These are phyloP conservation scores for Eurois occulta DNA, from an alignment of 2,888 invertebrate species.

Conservation along the genomic window DNA sequence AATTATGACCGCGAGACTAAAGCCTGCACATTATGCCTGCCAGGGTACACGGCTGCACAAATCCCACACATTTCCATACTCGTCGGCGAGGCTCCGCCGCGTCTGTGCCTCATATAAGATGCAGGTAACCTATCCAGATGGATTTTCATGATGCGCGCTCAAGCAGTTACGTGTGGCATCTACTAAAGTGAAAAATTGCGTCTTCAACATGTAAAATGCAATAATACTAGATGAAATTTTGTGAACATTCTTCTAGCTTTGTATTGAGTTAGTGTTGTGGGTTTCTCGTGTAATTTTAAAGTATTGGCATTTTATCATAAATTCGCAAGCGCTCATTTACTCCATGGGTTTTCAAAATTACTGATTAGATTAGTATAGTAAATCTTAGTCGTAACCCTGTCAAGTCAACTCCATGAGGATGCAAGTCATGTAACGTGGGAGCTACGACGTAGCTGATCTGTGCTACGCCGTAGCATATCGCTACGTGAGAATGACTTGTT, in stretches of 20 bases:
- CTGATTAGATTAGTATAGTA: not conserved
- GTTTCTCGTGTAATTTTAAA: not conserved
- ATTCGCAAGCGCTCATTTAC: not conserved
- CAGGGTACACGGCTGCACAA: conserved; percentile 30
- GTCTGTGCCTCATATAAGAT: conserved; percentile 39
- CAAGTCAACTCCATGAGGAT: not conserved
- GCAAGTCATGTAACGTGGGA: not conserved
- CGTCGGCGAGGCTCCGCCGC: conserved; percentile 23
- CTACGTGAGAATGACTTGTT: not conserved
- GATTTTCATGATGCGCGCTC: conserved; percentile 45
- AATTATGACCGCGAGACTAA: conserved; percentile 13
- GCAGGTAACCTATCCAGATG: conserved; percentile 45
- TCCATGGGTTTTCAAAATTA: not conserved
- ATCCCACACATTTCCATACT: conserved; percentile 48
- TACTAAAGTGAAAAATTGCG: conserved; percentile 46
- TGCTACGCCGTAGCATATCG: conserved; percentile 7
- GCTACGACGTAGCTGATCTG: conserved; percentile 7
- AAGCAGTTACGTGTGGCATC: conserved; percentile 26
- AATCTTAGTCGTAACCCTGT: too few species aligned
- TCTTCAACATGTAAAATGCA: conserved; percentile 30
- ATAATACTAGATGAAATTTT: conserved; percentile 21
- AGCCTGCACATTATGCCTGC: conserved; percentile 24
- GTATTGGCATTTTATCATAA: not conserved
- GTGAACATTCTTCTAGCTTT: not conserved
- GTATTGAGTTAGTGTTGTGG: not conserved